Evolutionary conservation across 1,140 invertebrate genomes (phyloP).

Genomic region (Bombus confusus): DNA sequence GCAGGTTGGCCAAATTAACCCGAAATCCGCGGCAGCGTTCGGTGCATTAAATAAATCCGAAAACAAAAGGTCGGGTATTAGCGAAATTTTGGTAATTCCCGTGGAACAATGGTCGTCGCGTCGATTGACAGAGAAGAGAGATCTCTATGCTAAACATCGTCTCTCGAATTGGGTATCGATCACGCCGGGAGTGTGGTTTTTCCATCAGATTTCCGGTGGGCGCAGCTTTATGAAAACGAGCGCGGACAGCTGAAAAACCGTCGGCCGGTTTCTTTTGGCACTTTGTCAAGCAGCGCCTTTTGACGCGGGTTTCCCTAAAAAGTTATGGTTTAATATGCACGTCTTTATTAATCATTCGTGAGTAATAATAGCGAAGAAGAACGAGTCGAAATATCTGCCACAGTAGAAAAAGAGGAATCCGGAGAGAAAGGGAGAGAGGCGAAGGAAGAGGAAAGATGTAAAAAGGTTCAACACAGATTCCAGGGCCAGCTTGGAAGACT

Average conservation of each 20-base stretch:
- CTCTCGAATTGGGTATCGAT: constrained; percentile 30
- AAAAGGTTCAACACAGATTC: background rate
- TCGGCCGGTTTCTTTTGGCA: background rate
- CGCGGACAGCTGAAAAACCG: background rate
- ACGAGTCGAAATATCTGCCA: background rate
- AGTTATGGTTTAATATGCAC: constrained; percentile 43
- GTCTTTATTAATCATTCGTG: constrained; percentile 49
- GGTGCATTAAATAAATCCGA: constrained; percentile 24
- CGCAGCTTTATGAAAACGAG: constrained; percentile 23
- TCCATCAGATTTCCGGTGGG: background rate
- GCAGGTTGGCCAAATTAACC: constrained; percentile 4
- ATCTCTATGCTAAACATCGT: constrained; percentile 30
- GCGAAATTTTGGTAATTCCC: constrained; percentile 21
- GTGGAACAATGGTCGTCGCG: background rate
- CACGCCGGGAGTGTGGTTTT: background rate
- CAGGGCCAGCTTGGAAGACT: background rate
- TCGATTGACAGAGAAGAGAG: background rate
- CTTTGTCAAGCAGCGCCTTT: constrained; percentile 14
- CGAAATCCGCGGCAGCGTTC: background rate
- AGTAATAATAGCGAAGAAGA: constrained; percentile 7
- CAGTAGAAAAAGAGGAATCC: background rate
- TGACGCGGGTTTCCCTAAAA: background rate
- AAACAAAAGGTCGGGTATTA: background rate
- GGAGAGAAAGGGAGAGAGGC: too few relatives aligned
- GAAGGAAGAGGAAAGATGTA: too few relatives aligned